Conservation (phyloP, 2,797 vertebrate genomes). For the Centroberyx gerrardi region DNA sequence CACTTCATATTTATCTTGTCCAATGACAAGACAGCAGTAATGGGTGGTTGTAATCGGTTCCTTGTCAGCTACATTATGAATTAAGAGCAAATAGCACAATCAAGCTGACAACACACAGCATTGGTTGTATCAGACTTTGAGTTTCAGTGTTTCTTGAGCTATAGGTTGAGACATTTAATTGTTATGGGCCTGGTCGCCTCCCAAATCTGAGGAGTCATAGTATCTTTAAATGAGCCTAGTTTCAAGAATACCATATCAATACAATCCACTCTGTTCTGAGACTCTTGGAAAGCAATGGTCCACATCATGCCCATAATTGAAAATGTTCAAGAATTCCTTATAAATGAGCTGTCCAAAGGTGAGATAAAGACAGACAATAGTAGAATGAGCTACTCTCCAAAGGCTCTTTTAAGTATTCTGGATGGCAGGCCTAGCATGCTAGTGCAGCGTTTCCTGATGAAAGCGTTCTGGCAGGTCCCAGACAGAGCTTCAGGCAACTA, state of each 20-base stretch:
- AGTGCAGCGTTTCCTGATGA: slow-evolving; percentile 22
- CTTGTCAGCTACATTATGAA: neutral
- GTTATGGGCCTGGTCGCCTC: too few relatives aligned
- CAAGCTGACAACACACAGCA: neutral
- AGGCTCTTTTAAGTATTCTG: neutral
- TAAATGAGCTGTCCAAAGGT: neutral
- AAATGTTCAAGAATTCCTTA: neutral
- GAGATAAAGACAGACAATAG: neutral
- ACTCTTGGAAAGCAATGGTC: too few relatives aligned
- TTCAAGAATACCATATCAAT: too few relatives aligned
- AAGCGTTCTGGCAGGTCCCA: slow-evolving; percentile 36
- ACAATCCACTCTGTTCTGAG: too few relatives aligned
- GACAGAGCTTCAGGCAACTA: slow-evolving; percentile 39
- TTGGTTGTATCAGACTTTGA: too few relatives aligned
- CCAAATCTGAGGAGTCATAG: too few relatives aligned
- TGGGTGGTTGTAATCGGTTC: neutral
- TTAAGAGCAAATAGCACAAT: neutral
- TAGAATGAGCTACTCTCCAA: neutral
- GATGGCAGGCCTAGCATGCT: neutral
- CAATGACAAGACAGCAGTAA: neutral
- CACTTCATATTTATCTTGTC: slow-evolving; percentile 10
- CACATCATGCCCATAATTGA: neutral
- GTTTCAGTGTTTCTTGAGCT: too few relatives aligned
- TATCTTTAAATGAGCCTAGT: too few relatives aligned
- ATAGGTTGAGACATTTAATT: too few relatives aligned